Evolutionary conservation across 2,888 invertebrate species (phyloP), one percentile per base, ranked within the genome.

Genomic region (Drosophila anomelani): DNA sequence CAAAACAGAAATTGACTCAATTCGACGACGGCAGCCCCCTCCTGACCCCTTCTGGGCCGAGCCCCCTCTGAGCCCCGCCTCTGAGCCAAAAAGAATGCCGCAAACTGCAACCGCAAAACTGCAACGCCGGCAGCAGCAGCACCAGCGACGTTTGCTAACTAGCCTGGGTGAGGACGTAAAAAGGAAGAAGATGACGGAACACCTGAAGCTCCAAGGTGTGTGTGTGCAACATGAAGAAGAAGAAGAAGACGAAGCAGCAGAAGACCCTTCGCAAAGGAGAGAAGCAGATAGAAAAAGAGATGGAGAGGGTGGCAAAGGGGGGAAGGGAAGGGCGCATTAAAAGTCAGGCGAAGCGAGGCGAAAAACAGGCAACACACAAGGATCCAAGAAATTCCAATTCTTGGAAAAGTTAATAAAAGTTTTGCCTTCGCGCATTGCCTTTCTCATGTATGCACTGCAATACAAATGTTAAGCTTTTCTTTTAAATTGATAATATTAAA

Each of bases 331-430:
- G 20, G 72, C 80, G 73, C 87, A 85, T 88, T 84, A 85, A 84
- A 84, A 87, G 88, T 84, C 84, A 88, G 88, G 73, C 82, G 88
- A 87, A 85, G 88, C 89, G 83, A 85, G 80, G 80, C 73, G 69
- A 73, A 73, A 71, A 71, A 68, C 68, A 75, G 72, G 72, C 72
- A 73, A 88, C 83, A 70, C 85, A 68, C 46, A 68, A 85, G 85
- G 89, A 85, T 85, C 89, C 85, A 85, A 85, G 85, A 85, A 85
- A 85, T 85, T 83, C 84, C 88, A 85, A 83, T 85, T 85, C 85
- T 85, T 75, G 88, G 85, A 85, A 85, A 89, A 88, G 89, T 89
- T 85, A 85, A 89, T 85, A 85, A 85, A 85, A 89, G 88, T 85
- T 83, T 85, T 85, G 85, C 80, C 88, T 83, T 85, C 68, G 78